These are phyloP conservation scores for Steinernema hermaphroditum DNA, from an alignment of 2,888 invertebrate species.

Conservation along the genomic window DNA sequence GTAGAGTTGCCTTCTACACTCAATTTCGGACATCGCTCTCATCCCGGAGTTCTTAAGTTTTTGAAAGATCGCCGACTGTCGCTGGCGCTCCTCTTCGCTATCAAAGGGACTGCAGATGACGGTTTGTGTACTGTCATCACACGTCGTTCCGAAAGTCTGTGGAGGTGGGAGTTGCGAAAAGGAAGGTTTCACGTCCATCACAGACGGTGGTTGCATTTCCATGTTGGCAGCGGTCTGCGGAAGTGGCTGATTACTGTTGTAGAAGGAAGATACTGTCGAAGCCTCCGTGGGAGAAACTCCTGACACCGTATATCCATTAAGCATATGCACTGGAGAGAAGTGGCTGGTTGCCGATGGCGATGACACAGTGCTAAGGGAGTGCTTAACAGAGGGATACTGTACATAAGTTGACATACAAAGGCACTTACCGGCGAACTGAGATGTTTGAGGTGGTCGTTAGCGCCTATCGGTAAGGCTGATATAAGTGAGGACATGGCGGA, in stretches of 20 bases:
- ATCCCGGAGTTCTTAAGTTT: conserved; percentile 11
- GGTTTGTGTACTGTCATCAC: neutral
- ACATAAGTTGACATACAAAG: neutral
- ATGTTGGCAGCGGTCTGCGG: conserved; percentile 27
- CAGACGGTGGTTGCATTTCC: conserved; percentile 10
- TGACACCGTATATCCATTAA: conserved; percentile 24
- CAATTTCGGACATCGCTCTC: neutral
- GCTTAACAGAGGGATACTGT: neutral
- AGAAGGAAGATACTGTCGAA: conserved; percentile 18
- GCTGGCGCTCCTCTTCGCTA: neutral
- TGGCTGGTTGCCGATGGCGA: conserved; percentile 17
- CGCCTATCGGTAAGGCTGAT: conserved; percentile 23
- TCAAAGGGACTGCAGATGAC: conserved; percentile 27
- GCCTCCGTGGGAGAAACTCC: conserved; percentile 23
- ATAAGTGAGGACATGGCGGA: conserved; percentile 31
- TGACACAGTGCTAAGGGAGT: conserved; percentile 22
- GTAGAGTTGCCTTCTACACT: conserved; percentile 14
- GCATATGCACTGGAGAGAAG: conserved; percentile 23
- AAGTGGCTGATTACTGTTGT: neutral
- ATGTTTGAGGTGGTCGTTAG: conserved; percentile 31
- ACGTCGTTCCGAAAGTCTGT: neutral
- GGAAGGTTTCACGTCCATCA: neutral
- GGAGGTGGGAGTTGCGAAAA: conserved; percentile 1
- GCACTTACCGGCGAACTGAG: conserved; percentile 26
- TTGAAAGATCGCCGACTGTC: neutral